Conservation (phyloP, 2,113 vertebrate species). For the Bombycilla garrulus region DNA sequence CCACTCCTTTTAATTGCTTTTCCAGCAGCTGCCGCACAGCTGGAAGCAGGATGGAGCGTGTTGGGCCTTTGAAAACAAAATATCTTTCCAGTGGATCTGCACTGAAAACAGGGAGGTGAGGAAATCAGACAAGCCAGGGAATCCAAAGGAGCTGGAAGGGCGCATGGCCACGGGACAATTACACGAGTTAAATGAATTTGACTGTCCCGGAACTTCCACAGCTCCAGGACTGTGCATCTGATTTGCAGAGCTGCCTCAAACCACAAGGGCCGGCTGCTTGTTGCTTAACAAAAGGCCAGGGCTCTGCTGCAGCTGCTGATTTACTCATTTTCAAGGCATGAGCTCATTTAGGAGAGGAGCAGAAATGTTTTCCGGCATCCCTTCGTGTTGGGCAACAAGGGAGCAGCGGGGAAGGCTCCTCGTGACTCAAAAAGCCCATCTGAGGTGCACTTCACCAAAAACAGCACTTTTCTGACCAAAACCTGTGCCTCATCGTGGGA, state of each 20-base stretch:
- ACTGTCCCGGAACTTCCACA: not conserved
- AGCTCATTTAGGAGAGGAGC: not conserved
- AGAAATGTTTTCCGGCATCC: not conserved
- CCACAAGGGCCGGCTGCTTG: not conserved
- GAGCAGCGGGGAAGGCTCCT: not conserved
- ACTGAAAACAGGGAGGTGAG: not conserved
- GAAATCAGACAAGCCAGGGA: not conserved
- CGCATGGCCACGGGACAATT: rapidly evolving
- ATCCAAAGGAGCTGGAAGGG: not conserved
- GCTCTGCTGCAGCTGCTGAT: conserved; percentile 10
- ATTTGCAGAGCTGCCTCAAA: not conserved
- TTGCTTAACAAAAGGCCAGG: not conserved
- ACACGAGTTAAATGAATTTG: not conserved
- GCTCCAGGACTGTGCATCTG: not conserved
- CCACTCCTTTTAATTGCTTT: conserved; percentile 2
- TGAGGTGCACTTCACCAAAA: rapidly evolving
- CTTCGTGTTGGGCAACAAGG: not conserved
- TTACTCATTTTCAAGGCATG: conserved; percentile 24
- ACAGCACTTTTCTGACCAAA: rapidly evolving
- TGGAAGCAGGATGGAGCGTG: not conserved
- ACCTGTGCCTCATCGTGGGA: rapidly evolving
- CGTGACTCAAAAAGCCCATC: rapidly evolving
- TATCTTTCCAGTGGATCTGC: not conserved
- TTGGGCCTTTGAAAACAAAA: not conserved
- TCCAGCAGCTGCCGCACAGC: conserved; percentile 19